Evolutionary conservation across 2,797 vertebrate genomes (phyloP).

Genomic region (Neomorphus geoffroyi): DNA sequence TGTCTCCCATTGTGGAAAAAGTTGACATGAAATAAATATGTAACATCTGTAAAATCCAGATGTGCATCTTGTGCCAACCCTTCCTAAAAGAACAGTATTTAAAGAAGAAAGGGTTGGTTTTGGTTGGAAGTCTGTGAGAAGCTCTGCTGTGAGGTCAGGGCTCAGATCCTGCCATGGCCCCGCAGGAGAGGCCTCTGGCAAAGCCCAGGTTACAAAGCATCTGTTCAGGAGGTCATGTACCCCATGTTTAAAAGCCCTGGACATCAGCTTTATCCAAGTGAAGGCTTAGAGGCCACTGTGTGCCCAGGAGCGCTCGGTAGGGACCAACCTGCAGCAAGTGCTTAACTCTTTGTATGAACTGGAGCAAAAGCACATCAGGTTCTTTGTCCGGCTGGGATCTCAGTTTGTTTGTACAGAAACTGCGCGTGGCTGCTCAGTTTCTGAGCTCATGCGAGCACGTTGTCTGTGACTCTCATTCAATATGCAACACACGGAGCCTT

Average conservation of each 20-base stretch:
- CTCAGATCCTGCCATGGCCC: neutral
- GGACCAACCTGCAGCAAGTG: neutral
- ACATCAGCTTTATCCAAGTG: too few relatives aligned
- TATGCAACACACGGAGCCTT: neutral
- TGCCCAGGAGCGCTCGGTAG: neutral
- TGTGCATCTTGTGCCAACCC: neutral
- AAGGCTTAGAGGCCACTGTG: neutral
- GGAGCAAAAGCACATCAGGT: neutral
- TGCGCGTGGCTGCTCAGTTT: neutral
- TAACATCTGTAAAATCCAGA: neutral
- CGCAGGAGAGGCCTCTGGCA: neutral
- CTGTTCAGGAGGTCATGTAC: rapidly evolving
- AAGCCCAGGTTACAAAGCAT: neutral
- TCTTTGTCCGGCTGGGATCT: neutral
- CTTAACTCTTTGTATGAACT: neutral
- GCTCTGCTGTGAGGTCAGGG: neutral
- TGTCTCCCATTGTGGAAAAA: neutral
- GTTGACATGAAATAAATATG: neutral
- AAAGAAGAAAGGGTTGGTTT: neutral
- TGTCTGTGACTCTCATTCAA: neutral
- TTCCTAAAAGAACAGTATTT: neutral
- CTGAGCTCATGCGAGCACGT: rapidly evolving
- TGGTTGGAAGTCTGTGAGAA: rapidly evolving
- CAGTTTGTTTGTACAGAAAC: rapidly evolving
- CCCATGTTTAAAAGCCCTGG: neutral